phyloP scores from a whole-genome alignment of 2,888 invertebrate species.

The Halocaridina rubra region DNA sequence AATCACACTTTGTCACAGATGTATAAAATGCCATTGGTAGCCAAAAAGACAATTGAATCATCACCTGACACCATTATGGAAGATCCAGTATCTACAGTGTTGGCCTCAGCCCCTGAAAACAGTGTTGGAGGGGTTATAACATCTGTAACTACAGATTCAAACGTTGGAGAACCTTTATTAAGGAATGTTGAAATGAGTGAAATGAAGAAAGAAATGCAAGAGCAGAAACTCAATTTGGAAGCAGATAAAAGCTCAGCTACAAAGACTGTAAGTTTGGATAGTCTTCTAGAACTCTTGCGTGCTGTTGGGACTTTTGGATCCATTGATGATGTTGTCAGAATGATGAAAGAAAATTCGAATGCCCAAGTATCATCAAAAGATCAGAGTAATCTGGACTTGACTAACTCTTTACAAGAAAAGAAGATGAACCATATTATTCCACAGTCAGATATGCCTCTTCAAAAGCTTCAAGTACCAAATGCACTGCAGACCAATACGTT shows the following conservation, averaged over 20 bases:
- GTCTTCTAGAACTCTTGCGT: conserved; percentile 34
- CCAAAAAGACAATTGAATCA: too few species aligned
- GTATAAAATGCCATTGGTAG: too few species aligned
- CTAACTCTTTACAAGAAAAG: background rate
- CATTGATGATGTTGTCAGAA: conserved; percentile 30
- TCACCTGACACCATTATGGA: too few species aligned
- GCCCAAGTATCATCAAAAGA: background rate
- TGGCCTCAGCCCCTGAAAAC: too few species aligned
- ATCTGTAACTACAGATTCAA: too few species aligned
- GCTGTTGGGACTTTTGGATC: conserved; percentile 28
- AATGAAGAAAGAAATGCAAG: too few species aligned
- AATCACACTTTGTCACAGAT: background rate
- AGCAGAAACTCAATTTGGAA: too few species aligned
- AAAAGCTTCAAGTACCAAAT: background rate
- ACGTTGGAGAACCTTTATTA: too few species aligned
- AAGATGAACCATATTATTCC: background rate
- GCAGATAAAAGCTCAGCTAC: too few species aligned
- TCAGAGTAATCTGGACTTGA: background rate
- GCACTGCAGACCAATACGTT: background rate
- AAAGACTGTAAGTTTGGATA: conserved; percentile 30
- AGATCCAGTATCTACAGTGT: too few species aligned
- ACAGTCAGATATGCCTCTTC: background rate
- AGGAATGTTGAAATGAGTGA: too few species aligned
- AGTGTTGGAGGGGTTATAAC: too few species aligned
- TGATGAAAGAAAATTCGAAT: conserved; percentile 29